Evolutionary conservation across 1,140 invertebrate species (phyloP), one percentile per base, ranked within the genome.

Genomic region (Lethocerus indicus): DNA sequence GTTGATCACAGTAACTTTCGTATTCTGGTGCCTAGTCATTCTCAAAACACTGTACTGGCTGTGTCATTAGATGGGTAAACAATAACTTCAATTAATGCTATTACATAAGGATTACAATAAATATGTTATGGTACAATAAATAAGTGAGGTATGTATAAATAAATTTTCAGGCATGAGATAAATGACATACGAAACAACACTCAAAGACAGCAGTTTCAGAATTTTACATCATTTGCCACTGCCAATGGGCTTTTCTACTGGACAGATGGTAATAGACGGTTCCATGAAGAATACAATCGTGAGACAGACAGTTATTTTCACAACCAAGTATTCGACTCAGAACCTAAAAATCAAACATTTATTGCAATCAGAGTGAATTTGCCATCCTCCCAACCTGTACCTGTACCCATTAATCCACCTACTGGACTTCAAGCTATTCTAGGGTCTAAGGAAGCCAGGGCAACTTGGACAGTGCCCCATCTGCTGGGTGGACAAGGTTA

Each of bases 1-100:
- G 76, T 87, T 1, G 87, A 92, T 59, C 79, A 84, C 55, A 73
- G 72, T 1, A 85, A 87, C 58, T 87, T 87, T 56, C 71, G 82
- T 45, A 64, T 92, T 12, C 69, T 92, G 1, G 75, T 92, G 1
- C 74, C 86, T 1, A 68, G 81, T 56, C 73, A 83, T 25, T 67
- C 68, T 9, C 67, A 75, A 24, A 85, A 88, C 55, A 89, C 84
- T 0, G 78, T 90, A 1, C 67, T 82, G 47, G 78, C 83, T 1
- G 75, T 88, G 1, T 84, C 84, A 2, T 63, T 91, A 4, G 85
- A 90, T 62, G 87, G 86, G 70, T 79, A 66, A 64, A 66, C 3
- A 21, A 2, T 12, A 24, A 24, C 26, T 21, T 21, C 21, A 24
- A 41, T 41, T 16, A 41, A 3, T 41, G 20, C 12, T 12, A 41